These are phyloP conservation scores for Nasonia oneida DNA, from an alignment of 2,888 invertebrate genomes.

Conservation along the genomic window DNA sequence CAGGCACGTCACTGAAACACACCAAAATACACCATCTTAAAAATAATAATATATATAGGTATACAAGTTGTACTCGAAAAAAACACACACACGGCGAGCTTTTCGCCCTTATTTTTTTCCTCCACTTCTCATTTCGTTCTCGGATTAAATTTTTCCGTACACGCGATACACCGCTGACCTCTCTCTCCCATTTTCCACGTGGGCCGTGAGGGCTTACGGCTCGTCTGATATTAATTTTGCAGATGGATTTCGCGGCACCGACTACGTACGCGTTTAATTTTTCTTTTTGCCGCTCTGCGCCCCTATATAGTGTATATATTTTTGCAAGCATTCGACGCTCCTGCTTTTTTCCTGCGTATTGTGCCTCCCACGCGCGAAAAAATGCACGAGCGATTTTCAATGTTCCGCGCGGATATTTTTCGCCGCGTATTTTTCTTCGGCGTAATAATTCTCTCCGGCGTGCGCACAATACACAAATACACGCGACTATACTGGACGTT, in stretches of 20 bases:
- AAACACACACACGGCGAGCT: too few relatives aligned
- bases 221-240: constrained; percentile 54
- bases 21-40: background rate
- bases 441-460: background rate
- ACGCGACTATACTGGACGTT: background rate
- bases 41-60: background rate
- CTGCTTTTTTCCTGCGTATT: background rate
- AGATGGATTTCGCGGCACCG: constrained; percentile 52
- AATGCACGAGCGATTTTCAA: background rate
- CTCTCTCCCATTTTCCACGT: background rate
- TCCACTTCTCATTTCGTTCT: background rate
- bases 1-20: constrained; percentile 83
- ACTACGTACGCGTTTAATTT: constrained; percentile 42
- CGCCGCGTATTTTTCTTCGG: background rate
- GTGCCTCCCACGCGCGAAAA: background rate
- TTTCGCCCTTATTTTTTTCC: too few relatives aligned
- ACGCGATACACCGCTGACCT: background rate
- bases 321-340: background rate
- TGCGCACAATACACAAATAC: background rate
- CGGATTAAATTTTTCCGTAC: background rate
- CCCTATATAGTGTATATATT: background rate
- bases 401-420: background rate
- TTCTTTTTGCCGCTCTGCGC: background rate
- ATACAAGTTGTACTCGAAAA: too few relatives aligned
- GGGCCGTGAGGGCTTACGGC: background rate